Evolutionary conservation across 2,888 invertebrate species (phyloP).

Genomic region (Melanostoma mellinum): DNA sequence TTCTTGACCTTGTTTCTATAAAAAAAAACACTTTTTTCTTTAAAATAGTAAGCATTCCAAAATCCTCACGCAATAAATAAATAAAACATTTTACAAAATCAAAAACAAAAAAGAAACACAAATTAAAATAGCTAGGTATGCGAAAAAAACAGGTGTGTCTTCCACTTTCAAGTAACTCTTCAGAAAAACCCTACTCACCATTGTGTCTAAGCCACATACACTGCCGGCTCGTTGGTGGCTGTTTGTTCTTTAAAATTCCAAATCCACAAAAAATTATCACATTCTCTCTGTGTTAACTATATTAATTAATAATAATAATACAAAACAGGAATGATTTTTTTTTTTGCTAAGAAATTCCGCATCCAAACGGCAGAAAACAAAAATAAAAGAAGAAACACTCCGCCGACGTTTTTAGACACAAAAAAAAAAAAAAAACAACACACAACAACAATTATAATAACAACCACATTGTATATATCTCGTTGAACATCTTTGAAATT

Average conservation of each 20-base stretch:
- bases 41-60: constrained; percentile 52
- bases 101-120: constrained; percentile 27
- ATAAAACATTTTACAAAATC: constrained; percentile 54
- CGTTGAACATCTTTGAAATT: constrained; percentile 70
- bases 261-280: constrained; percentile 55
- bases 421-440: constrained; percentile 16
- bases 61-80: constrained; percentile 60
- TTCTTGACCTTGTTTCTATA: too few relatives aligned
- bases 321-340: constrained; percentile 64
- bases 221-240: constrained; percentile 1
- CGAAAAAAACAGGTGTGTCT: constrained; percentile 64
- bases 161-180: constrained; percentile 31
- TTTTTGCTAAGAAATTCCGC: constrained; percentile 48
- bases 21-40: not conserved
- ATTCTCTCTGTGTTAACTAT: constrained; percentile 64
- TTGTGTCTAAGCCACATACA: not conserved
- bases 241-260: constrained; percentile 50
- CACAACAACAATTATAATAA: constrained; percentile 50
- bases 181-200: not conserved
- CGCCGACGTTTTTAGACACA: constrained; percentile 35
- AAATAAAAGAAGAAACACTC: constrained; percentile 30
- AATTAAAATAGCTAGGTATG: constrained; percentile 25
- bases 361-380: constrained; percentile 16
- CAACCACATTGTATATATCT: constrained; percentile 56
- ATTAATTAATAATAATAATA: constrained; percentile 70